Percentiles rank a stretch among this genome's conserved stretches.
Evolutionary conservation across 2,113 vertebrate genomes (phyloP).

Genomic region (Galeopterus variegatus): DNA sequence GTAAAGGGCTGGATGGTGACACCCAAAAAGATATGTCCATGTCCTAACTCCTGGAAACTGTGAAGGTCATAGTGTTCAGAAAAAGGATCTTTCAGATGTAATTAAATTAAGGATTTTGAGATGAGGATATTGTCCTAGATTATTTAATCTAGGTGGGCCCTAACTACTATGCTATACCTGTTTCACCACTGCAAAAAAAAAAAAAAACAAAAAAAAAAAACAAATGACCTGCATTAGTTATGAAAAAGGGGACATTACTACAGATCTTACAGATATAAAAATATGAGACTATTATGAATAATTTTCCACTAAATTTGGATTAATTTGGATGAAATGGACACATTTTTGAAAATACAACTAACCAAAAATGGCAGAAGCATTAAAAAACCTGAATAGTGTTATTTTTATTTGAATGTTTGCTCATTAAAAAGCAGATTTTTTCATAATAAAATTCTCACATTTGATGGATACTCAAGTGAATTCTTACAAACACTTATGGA

Average conservation of each 20-base stretch:
- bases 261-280: background rate
- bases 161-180: background rate
- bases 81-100: background rate
- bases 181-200: background rate
- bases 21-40: background rate
- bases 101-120: slow-evolving; percentile 49
- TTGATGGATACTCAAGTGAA: background rate
- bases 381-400: background rate
- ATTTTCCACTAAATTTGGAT: background rate
- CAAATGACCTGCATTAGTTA: background rate
- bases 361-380: background rate
- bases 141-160: background rate
- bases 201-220: background rate
- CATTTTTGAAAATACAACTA: background rate
- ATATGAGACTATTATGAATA: too few species aligned
- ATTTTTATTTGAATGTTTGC: background rate
- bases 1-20: background rate
- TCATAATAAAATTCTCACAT: background rate
- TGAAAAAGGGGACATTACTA: background rate
- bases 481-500: background rate
- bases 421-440: background rate
- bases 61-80: slow-evolving; percentile 16
- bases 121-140: background rate
- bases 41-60: background rate
- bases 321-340: slow-evolving; percentile 38